Base-by-base conservation (phyloP, 1,140 invertebrate genomes). In the Drosophila equinoxialis region DNA sequence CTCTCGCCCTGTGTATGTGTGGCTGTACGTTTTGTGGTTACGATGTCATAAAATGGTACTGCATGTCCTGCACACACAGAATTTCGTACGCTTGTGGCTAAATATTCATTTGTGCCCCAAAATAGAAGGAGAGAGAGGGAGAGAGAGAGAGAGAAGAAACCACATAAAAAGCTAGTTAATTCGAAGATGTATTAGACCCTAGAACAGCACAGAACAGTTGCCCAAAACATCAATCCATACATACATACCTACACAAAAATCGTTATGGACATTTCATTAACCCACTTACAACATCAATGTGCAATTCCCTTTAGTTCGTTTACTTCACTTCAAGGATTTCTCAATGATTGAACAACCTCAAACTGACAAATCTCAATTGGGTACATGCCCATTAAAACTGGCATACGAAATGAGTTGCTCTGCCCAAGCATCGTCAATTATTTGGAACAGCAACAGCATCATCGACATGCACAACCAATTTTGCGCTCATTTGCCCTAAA, bases 21-120 rank as follows among this genome's bases (percentile, higher is more conserved):
- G 68, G 64, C 68, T 37, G 14, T 55, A 17, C 39, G 68, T 13
- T n/a, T 45, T 77, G 83, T 45, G 79, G 82, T 77, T 69, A 65
- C 66, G 76, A 55, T 45, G 51, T 45, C 68, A 81, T 68, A 64
- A 74, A 79, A 79, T 67, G 55, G 70, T 65, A 17, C 41, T 71
- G 23, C 39, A 26, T 60, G 17, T 61, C 17, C n/a, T 59, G 10
- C 17, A 65, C 63, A 48, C 17, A 45, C 69, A 65, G 8, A 54
- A 79, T 74, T 77, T 77, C 61, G 67, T 71, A 63, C 61, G 64
- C 45, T 62, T 62, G 11, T 26, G 60, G 60, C 57, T 37, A 59
- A 59, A 37, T 37, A 37, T 59, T 57, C 35, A 11, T 59, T 59
- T 59, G 33, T 14, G 35, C 13, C 54, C n/a, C 10, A 33, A 55